These are phyloP conservation scores for Acheta domesticus DNA, from an alignment of 2,888 invertebrate genomes.

Conservation along the genomic window DNA sequence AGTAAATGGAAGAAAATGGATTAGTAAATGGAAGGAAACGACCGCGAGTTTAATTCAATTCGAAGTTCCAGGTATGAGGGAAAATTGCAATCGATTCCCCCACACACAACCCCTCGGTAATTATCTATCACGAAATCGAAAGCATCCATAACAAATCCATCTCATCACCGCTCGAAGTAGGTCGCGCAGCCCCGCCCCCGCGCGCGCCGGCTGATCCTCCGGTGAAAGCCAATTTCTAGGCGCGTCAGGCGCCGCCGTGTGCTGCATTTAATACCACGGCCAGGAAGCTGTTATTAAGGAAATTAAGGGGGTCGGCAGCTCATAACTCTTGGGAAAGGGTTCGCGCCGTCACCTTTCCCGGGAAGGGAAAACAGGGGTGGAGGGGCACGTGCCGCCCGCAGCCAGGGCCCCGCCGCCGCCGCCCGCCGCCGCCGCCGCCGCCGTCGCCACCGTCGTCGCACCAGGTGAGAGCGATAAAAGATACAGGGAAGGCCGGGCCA, in stretches of 20 bases:
- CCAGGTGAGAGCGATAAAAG: neutral
- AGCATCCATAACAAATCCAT: neutral
- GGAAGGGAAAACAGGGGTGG: too few relatives aligned
- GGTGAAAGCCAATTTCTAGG: slow-evolving; percentile 10
- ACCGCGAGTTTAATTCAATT: too few relatives aligned
- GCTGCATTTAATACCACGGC: neutral
- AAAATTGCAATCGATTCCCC: too few relatives aligned
- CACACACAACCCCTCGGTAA: neutral
- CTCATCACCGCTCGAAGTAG: neutral
- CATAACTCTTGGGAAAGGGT: neutral
- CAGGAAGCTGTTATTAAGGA: neutral
- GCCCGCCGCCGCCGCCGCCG: too few relatives aligned
- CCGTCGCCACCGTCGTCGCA: neutral
- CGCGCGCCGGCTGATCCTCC: neutral
- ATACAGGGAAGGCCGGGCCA: neutral
- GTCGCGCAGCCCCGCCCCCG: neutral
- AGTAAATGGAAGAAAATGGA: too few relatives aligned
- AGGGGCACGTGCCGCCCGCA: neutral
- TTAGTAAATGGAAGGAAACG: too few relatives aligned
- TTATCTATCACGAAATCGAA: slow-evolving; percentile 18
- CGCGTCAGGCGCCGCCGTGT: neutral
- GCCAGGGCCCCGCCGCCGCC: too few relatives aligned
- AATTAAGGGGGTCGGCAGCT: neutral
- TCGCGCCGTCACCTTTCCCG: neutral
- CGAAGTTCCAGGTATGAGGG: too few relatives aligned